Conservation (phyloP, 2,797 vertebrate genomes). For the Ptychobarbus kaznakovi region DNA sequence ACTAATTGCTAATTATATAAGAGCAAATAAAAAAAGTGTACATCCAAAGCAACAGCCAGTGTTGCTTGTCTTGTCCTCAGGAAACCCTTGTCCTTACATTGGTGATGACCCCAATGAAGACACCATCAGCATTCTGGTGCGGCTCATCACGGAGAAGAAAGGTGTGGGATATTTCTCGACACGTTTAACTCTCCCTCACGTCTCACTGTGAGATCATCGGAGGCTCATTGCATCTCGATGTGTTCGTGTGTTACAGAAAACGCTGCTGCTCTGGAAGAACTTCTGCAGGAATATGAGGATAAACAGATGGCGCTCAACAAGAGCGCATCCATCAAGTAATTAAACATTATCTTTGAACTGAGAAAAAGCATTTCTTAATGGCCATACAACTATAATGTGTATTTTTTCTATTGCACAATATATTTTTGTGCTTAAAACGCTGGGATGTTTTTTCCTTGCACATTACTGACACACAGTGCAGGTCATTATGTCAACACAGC, state of each 20-base stretch:
- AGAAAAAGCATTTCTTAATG: constrained; percentile 1
- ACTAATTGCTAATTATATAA: neutral
- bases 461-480: constrained; percentile 3
- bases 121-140: constrained; percentile 93
- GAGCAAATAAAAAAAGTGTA: too few species aligned
- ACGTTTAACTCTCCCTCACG: neutral
- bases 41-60: too few species aligned
- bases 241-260: constrained; percentile 81
- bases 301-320: constrained; percentile 79
- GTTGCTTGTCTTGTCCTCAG: constrained; percentile 61
- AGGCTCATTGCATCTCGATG: constrained; percentile 4
- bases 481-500: neutral
- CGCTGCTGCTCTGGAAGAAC: constrained; percentile 90
- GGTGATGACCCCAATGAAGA: constrained; percentile 92
- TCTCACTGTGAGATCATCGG: neutral
- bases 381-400: neutral
- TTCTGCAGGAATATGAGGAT: constrained; percentile 90
- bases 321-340: constrained; percentile 84
- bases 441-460: neutral
- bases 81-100: constrained; percentile 76
- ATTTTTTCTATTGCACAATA: neutral
- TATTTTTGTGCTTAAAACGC: neutral
- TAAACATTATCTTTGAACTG: constrained; percentile 2
- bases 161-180: constrained; percentile 70
- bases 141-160: constrained; percentile 96